Conservation (phyloP, 2,797 vertebrate genomes). For the Saxicola maurus region DNA sequence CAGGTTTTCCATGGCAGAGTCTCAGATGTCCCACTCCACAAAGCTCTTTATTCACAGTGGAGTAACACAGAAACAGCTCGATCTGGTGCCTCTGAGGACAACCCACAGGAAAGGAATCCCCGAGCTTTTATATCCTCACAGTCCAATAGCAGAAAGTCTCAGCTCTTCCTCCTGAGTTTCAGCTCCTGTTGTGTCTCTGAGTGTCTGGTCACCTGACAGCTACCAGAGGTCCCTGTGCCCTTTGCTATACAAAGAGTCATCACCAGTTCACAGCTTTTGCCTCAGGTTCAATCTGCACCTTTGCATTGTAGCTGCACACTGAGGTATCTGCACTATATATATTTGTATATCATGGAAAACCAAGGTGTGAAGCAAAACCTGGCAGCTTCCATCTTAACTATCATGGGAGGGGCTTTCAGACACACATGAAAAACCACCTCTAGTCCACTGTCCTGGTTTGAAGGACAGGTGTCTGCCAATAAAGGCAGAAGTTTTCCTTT, state of each 20-base stretch:
- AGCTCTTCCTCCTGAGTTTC: not conserved
- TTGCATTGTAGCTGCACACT: not conserved
- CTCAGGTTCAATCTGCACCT: not conserved
- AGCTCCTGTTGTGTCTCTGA: not conserved
- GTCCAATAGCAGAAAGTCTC: not conserved
- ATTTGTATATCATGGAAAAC: not conserved
- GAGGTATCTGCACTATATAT: not conserved
- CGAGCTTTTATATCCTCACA: not conserved
- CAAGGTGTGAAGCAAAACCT: not conserved
- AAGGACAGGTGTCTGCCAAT: no score
- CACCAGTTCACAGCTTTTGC: not conserved
- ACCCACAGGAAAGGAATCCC: not conserved
- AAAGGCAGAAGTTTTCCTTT: no score
- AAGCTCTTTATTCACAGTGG: not conserved
- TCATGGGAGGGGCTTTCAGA: not conserved
- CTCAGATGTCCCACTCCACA: not conserved
- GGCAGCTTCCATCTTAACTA: not conserved
- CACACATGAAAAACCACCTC: not conserved
- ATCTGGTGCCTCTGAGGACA: not conserved
- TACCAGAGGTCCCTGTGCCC: not conserved
- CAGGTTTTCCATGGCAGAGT: not conserved
- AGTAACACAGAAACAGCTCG: not conserved
- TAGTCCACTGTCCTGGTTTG: no score
- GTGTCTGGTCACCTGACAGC: not conserved
- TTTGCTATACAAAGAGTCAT: not conserved